Conservation (phyloP, 2,888 invertebrate genomes). For the Leptogaster cylindrica region DNA sequence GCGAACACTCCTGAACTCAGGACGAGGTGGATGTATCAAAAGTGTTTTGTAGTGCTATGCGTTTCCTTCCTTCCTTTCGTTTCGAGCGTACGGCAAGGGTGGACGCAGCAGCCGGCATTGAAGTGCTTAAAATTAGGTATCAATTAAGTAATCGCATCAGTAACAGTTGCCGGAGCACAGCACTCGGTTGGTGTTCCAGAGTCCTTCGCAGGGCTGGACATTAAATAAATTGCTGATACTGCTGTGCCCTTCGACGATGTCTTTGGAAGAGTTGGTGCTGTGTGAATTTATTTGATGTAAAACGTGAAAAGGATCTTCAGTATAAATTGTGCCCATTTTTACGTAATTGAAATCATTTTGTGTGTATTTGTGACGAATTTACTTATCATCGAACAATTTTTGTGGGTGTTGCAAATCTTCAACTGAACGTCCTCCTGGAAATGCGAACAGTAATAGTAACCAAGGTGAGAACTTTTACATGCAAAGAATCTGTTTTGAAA, state of each 20-base stretch:
- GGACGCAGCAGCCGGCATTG: conserved; percentile 5
- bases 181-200: not conserved
- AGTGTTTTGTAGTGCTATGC: conserved; percentile 17
- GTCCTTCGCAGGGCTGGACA: not conserved
- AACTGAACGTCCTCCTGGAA: too few relatives aligned
- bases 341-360: too few relatives aligned
- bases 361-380: too few relatives aligned
- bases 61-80: conserved; percentile 7
- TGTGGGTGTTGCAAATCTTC: too few relatives aligned
- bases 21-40: conserved; percentile 8
- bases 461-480: too few relatives aligned
- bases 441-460: too few relatives aligned
- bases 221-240: too few relatives aligned
- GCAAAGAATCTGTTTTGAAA: too few relatives aligned
- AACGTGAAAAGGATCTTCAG: not conserved
- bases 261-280: not conserved
- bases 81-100: conserved; percentile 1
- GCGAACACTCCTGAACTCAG: not conserved
- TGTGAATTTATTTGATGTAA: too few relatives aligned
- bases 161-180: not conserved
- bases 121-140: conserved; percentile 24
- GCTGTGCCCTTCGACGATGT: too few relatives aligned
- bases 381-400: too few relatives aligned
- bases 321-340: too few relatives aligned
- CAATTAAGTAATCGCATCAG: conserved; percentile 34